phyloP scores from a whole-genome alignment of 2,888 invertebrate genomes.

The Erynnis tages region DNA sequence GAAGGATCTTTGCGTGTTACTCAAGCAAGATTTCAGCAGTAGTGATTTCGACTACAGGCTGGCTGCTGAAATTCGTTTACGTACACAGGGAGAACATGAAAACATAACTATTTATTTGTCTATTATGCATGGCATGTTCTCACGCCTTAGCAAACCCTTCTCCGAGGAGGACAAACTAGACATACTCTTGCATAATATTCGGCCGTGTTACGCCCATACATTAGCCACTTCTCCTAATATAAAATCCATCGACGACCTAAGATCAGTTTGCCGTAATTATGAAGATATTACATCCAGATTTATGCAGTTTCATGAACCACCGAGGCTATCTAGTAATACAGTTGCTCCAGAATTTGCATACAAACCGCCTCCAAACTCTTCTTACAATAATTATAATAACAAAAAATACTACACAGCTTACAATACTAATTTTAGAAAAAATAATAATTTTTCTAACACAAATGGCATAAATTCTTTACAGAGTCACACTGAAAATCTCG shows the following conservation, averaged over 20 bases:
- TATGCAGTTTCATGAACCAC: conserved; percentile 29
- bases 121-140: conserved; percentile 30
- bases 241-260: conserved; percentile 7
- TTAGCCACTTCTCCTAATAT: conserved; percentile 24
- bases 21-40: neutral
- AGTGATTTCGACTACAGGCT: conserved; percentile 4
- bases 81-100: conserved; percentile 7
- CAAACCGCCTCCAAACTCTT: neutral
- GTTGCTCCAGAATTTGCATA: conserved; percentile 31
- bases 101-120: conserved; percentile 9
- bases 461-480: no score
- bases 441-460: neutral
- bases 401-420: neutral
- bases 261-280: conserved; percentile 27
- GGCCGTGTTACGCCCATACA: conserved; percentile 28
- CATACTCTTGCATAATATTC: conserved; percentile 29
- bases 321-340: conserved; percentile 16
- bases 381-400: neutral
- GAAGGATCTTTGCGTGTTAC: neutral
- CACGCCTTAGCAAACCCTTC: conserved; percentile 20
- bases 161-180: conserved; percentile 30
- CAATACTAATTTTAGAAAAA: neutral
- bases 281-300: conserved; percentile 27
- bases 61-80: conserved; percentile 3
- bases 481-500: no score